Conservation (phyloP, 2,888 invertebrate species). For the Drosophila borborema region DNA sequence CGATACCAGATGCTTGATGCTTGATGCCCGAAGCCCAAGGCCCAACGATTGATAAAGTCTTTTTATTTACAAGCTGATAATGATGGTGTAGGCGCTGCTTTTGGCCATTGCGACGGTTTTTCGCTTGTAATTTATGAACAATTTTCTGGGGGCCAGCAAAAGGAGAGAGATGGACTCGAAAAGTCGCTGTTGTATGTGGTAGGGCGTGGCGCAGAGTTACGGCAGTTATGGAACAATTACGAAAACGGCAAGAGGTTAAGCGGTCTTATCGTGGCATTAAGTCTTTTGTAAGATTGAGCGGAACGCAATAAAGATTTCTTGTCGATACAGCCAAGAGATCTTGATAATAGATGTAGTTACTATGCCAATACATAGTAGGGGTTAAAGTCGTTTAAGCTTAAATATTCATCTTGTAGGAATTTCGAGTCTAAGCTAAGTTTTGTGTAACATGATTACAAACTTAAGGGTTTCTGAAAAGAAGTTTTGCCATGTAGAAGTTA, state of each 20-base stretch:
- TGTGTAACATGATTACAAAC: background rate
- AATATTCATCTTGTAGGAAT: background rate
- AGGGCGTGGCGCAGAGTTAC: constrained; percentile 7
- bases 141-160: constrained; percentile 51
- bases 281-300: constrained; percentile 28
- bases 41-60: constrained; percentile 78
- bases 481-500: background rate
- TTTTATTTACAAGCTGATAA: constrained; percentile 82
- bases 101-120: constrained; percentile 68
- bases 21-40: constrained; percentile 57
- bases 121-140: constrained; percentile 68
- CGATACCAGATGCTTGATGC: constrained; percentile 5
- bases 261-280: constrained; percentile 15
- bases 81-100: constrained; percentile 76
- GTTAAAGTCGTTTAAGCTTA: background rate
- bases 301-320: background rate
- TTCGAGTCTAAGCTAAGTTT: background rate
- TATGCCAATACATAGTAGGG: background rate
- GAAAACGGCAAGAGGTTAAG: constrained; percentile 2
- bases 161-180: background rate
- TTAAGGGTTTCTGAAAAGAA: background rate
- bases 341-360: background rate
- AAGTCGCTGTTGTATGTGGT: background rate
- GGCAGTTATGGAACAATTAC: constrained; percentile 6
- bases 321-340: background rate